Evolutionary conservation across 2,113 vertebrate genomes (phyloP).

Genomic region (Ciconia maguari): DNA sequence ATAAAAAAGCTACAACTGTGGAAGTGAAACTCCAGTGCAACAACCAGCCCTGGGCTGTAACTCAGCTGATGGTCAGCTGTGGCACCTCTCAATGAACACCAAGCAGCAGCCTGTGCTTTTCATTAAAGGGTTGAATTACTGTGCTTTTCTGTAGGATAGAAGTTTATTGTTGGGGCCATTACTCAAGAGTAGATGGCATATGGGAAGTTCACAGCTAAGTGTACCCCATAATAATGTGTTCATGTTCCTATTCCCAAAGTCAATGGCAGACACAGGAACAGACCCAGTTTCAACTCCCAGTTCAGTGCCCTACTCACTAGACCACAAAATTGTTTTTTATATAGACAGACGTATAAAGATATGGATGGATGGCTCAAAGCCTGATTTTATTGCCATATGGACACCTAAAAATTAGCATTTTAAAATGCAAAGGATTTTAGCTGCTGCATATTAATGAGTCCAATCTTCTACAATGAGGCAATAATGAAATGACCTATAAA

Average conservation of each 20-base stretch:
- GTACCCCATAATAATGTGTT: not conserved
- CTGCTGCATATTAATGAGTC: conserved; percentile 52
- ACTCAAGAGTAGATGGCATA: not conserved
- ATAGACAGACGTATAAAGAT: conserved; percentile 24
- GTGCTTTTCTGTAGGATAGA: not conserved
- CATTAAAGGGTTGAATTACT: not conserved
- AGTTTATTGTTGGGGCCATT: not conserved
- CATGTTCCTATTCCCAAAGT: conserved; percentile 24
- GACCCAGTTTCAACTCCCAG: conserved; percentile 15
- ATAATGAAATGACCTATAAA: conserved; percentile 55
- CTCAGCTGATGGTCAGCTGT: not conserved
- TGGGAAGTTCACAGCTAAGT: not conserved
- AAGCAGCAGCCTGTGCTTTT: not conserved
- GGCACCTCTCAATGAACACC: not conserved
- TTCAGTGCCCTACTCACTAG: conserved; percentile 40
- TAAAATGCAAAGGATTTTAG: conserved; percentile 39
- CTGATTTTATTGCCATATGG: conserved; percentile 57
- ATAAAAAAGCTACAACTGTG: not conserved
- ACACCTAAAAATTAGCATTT: conserved; percentile 48
- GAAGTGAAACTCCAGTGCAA: not conserved
- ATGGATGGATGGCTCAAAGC: conserved; percentile 55
- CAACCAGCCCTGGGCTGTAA: not conserved
- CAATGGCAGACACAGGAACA: conserved; percentile 19
- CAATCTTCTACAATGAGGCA: conserved; percentile 21
- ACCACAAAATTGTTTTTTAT: conserved; percentile 62